Conservation (phyloP, 2,797 vertebrate species). For the Gymnodraco acuticeps region DNA sequence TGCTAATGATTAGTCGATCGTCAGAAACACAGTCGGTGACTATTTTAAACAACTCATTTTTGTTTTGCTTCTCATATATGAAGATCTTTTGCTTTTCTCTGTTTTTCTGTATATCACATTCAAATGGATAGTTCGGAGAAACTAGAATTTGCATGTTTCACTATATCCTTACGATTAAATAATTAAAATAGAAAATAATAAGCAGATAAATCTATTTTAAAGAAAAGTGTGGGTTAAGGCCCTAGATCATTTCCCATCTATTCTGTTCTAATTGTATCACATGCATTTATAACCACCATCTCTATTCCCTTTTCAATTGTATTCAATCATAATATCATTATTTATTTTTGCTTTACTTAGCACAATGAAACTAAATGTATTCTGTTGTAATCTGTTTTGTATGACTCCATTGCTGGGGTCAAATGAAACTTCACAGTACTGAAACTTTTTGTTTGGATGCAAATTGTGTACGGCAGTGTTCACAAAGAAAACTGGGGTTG, state of each 20-base stretch:
- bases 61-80: too few relatives aligned
- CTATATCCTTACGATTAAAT: too few relatives aligned
- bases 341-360: constrained; percentile 11
- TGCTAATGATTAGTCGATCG: too few relatives aligned
- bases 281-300: constrained; percentile 1
- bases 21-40: too few relatives aligned
- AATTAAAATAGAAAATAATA: too few relatives aligned
- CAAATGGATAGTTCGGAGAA: too few relatives aligned
- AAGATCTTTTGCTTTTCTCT: too few relatives aligned
- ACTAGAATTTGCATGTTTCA: too few relatives aligned
- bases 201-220: too few relatives aligned
- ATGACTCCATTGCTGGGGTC: constrained; percentile 6
- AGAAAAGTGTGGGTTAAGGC: too few relatives aligned
- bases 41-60: too few relatives aligned
- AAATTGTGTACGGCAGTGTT: constrained; percentile 64
- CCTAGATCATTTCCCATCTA: background rate
- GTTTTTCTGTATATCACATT: too few relatives aligned
- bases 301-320: background rate
- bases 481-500: constrained; percentile 79
- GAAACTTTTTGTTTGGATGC: constrained; percentile 82
- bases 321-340: background rate
- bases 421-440: constrained; percentile 63
- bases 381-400: constrained; percentile 19
- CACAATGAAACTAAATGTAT: background rate
- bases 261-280: background rate